A percentile compares a stretch with the other conserved stretches of the same genome.
Evolutionary conservation across 2,888 invertebrate genomes (phyloP).

Genomic region (Synanthedon andrenaeformis): DNA sequence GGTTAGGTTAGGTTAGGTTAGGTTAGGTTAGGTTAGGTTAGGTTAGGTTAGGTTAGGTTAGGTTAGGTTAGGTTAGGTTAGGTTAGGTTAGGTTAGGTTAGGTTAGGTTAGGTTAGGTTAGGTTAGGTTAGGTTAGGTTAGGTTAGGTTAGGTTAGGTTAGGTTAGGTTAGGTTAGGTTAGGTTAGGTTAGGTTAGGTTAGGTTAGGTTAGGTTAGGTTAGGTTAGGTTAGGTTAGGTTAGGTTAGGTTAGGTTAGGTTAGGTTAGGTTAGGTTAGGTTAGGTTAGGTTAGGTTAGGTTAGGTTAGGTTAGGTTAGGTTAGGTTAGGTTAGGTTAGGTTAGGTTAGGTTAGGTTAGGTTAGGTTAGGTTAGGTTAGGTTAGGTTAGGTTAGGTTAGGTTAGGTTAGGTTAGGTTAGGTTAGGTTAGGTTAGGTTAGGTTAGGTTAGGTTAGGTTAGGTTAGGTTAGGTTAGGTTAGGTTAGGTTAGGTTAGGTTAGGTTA

Average conservation of each 20-base stretch:
- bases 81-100: constrained; percentile 8
- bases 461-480: constrained; percentile 6
- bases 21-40: constrained; percentile 3
- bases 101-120: constrained; percentile 8
- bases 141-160: constrained; percentile 8
- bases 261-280: constrained; percentile 11
- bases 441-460: constrained; percentile 7
- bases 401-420: constrained; percentile 5
- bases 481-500: constrained; percentile 8
- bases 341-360: constrained; percentile 2
- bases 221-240: constrained; percentile 11
- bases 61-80: constrained; percentile 10
- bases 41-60: constrained; percentile 9
- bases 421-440: constrained; percentile 6
- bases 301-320: constrained; percentile 8
- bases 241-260: constrained; percentile 12
- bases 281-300: constrained; percentile 10
- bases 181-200: constrained; percentile 11
- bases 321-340: constrained; percentile 6
- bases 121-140: constrained; percentile 5
- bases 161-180: constrained; percentile 10
- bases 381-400: constrained; percentile 7
- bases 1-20: constrained; percentile 8
- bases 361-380: constrained; percentile 5
- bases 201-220: constrained; percentile 11